Evolutionary conservation across 2,113 vertebrate genomes (phyloP).

Genomic region (Gracilinanus agilis): DNA sequence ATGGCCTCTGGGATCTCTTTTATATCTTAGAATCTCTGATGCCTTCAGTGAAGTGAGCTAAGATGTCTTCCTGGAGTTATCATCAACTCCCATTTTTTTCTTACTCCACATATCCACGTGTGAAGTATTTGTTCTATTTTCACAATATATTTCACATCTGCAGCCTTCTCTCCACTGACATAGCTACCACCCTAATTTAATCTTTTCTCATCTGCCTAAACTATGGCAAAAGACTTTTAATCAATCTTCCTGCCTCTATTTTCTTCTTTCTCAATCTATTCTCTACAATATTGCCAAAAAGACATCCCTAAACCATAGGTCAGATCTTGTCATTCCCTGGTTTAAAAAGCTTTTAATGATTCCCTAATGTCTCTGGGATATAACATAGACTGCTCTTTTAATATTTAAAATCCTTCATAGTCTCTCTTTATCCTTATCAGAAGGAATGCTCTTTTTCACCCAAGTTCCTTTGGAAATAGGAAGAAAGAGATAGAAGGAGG

Average conservation of each 20-base stretch:
- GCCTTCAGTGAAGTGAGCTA: neutral
- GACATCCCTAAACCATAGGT: neutral
- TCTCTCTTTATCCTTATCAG: no score
- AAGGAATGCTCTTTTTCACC: no score
- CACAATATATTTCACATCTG: neutral
- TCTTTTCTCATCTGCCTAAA: neutral
- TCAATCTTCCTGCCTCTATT: neutral
- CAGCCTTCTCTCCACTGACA: neutral
- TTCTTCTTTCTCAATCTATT: neutral
- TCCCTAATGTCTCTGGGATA: no score
- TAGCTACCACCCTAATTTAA: neutral
- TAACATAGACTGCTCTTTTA: no score
- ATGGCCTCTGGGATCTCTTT: neutral
- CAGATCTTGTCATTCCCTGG: no score
- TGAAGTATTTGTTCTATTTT: neutral
- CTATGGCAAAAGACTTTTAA: neutral
- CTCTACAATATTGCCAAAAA: neutral
- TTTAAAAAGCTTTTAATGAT: no score
- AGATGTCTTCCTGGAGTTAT: neutral
- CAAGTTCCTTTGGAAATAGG: neutral
- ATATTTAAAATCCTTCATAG: no score
- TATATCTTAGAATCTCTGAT: neutral
- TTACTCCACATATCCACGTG: neutral
- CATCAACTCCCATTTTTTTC: neutral
- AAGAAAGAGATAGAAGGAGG: neutral